Base-by-base conservation (phyloP, 2,113 vertebrate species). In the Rhineura floridana region DNA sequence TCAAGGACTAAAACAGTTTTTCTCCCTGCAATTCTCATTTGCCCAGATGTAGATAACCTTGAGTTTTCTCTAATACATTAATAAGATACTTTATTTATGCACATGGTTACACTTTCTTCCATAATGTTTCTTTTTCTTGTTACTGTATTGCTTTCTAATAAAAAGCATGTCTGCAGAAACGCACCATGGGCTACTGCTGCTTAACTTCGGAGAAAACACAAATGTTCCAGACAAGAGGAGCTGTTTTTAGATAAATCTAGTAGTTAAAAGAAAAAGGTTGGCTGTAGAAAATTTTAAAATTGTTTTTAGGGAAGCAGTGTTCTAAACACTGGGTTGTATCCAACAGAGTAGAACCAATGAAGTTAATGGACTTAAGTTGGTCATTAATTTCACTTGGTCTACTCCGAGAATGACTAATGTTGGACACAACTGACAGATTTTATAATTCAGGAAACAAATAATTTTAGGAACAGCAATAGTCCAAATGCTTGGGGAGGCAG, bases 141-240 rank as follows among this genome's bases (percentile, higher is more conserved):
- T 82, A 78, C 19, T 36, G 13, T 67, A 59, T 52, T 62, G 33
- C 55, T 52, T 59, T 80, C 15, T 55, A 44, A 33, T 13, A 70
- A 55, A 88, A 44, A 86, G 62, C n/a, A 86, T 52, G 28, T 77
- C 81, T 77, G 59, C 3, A 82, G 67, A 89, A 95, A 91, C 63
- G 84, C 50, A 87, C 73, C 93, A 94, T 95, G 96, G 97, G 96
- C 96, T 96, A 97, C 96, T 95, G 95, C 95, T 96, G 94, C 94
- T 94, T 88, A 89, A 92, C 79, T 72, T 62, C 92, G 84, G 85
- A 52, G 55, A 86, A 81, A 23, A 89, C 77, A 93, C 48, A 59
- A 88, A 83, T 81, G 91, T 77, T 95, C 92, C 86, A 93, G 84
- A 85, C 85, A 91, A 94, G 55, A 67, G 88, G 25, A 50, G 21